These are phyloP conservation scores for Atractosteus spatula DNA, from an alignment of 2,113 vertebrate species.

Conservation along the genomic window DNA sequence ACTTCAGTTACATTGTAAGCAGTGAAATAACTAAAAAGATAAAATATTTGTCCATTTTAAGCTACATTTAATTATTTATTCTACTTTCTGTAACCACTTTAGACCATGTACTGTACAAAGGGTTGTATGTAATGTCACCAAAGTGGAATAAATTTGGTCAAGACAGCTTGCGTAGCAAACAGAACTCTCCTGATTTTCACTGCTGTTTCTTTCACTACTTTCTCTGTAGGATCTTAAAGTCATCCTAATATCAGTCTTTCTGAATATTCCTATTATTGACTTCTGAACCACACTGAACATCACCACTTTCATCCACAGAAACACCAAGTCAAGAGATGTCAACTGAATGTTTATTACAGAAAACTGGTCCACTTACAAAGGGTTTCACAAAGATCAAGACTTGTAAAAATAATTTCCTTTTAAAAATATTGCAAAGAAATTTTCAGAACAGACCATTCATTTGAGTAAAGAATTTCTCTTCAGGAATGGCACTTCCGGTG, in stretches of 20 bases:
- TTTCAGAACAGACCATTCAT: background rate
- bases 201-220: background rate
- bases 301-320: background rate
- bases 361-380: background rate
- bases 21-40: background rate
- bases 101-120: conserved; percentile 13
- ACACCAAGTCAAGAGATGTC: background rate
- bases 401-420: conserved; percentile 12
- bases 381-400: conserved; percentile 8
- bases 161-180: conserved; percentile 23
- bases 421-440: conserved; percentile 5
- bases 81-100: background rate
- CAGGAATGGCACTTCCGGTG: conserved; percentile 22
- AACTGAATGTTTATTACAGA: conserved; percentile 12
- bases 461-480: conserved; percentile 12
- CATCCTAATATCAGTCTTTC: background rate
- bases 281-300: background rate
- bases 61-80: background rate
- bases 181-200: background rate
- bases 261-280: background rate
- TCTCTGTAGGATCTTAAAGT: background rate
- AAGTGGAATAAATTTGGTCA: background rate
- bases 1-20: conserved; percentile 4
- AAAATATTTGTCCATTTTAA: conserved; percentile 1
- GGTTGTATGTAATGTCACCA: background rate